These are phyloP conservation scores for Athrips mouffetella DNA, from an alignment of 2,888 invertebrate genomes.

Conservation along the genomic window DNA sequence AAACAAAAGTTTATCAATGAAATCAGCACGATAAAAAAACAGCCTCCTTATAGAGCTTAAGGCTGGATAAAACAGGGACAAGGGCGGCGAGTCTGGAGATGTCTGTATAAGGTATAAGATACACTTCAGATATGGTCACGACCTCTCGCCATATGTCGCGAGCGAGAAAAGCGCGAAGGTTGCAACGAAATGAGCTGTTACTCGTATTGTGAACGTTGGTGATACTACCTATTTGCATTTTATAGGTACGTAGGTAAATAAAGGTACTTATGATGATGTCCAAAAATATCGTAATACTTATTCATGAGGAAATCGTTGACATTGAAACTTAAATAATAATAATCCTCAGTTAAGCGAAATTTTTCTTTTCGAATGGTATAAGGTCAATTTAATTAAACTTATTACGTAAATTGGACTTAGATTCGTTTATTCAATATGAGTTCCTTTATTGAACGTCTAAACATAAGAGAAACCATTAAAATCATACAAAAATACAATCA, in stretches of 20 bases:
- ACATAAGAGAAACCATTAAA: too few relatives aligned
- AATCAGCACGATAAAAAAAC: constrained; percentile 6
- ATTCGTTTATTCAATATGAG: too few relatives aligned
- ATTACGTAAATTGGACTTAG: too few relatives aligned
- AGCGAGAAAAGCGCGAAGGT: constrained; percentile 6
- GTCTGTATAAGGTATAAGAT: neutral
- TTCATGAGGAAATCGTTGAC: too few relatives aligned
- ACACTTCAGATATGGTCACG: constrained; percentile 5
- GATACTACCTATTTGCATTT: constrained; percentile 1
- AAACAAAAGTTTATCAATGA: constrained; percentile 8
- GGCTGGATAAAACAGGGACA: neutral
- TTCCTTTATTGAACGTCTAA: too few relatives aligned
- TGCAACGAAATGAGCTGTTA: neutral
- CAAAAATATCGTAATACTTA: too few relatives aligned
- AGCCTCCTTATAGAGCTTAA: neutral
- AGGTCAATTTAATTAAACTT: too few relatives aligned
- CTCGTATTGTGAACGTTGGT: neutral
- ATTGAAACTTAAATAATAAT: too few relatives aligned
- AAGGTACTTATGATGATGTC: too few relatives aligned
- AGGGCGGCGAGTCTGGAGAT: constrained; percentile 7
- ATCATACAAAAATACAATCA: too few relatives aligned
- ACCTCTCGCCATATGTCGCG: neutral
- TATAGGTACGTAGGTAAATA: neutral
- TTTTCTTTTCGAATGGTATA: too few relatives aligned
- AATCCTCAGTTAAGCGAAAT: too few relatives aligned